Conservation (phyloP, 2,888 invertebrate species). For the Tryphoninae sp. region DNA sequence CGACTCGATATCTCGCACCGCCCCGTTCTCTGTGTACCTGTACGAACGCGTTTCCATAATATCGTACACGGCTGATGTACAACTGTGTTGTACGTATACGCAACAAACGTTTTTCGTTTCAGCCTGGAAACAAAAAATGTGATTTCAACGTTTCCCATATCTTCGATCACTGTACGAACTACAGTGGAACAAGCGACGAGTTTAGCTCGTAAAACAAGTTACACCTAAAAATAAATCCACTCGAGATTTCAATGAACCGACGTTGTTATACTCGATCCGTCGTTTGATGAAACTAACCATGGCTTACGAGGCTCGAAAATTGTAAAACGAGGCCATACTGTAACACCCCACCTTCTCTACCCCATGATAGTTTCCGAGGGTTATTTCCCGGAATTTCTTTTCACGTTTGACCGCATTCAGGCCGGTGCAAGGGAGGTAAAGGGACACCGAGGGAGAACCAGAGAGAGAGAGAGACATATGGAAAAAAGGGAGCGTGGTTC, state of each 20-base stretch:
- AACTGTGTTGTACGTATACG: neutral
- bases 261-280: constrained; percentile 5
- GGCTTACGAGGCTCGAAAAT: constrained; percentile 1
- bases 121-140: neutral
- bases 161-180: neutral
- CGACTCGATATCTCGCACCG: constrained; percentile 62
- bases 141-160: constrained; percentile 26
- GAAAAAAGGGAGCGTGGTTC: constrained; percentile 45
- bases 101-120: neutral
- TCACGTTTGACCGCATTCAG: constrained; percentile 32
- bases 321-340: constrained; percentile 47
- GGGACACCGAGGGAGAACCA: constrained; percentile 20
- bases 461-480: constrained; percentile 12
- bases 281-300: constrained; percentile 20
- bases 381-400: constrained; percentile 54
- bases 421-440: neutral
- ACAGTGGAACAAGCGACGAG: neutral
- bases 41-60: neutral
- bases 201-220: neutral
- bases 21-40: constrained; percentile 7
- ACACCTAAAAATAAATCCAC: constrained; percentile 11
- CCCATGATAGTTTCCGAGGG: constrained; percentile 49
- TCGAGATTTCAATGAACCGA: constrained; percentile 52
- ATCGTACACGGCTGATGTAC: neutral
- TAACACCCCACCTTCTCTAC: constrained; percentile 21